Evolutionary conservation across 1,140 invertebrate genomes (phyloP), one percentile per base, ranked within the genome.

Genomic region (Octopus bimaculoides): DNA sequence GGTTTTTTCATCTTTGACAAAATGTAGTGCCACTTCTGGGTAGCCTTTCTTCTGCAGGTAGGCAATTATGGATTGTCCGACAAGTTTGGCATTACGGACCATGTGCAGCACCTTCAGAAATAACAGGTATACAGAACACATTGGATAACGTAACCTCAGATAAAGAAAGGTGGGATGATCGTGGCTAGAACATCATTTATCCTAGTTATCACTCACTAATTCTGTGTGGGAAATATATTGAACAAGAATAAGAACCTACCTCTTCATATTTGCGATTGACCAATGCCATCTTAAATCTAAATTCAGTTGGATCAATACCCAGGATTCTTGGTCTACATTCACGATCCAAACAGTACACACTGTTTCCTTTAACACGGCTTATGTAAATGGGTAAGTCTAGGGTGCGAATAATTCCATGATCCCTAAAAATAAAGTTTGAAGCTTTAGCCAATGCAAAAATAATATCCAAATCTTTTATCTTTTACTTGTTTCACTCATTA

Each of bases 41-140:
- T 99, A 99, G 0, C 98, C 98, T 91, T 99, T 99, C 90, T 99
- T 97, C 90, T 99, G 98, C 71, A 99, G 91, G 89, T 99, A 99
- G 0, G 97, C 96, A 87, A 99, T 99, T 83, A 99, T 99, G 41
- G 97, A 98, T 91, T 99, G 98, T 0, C 98, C 98, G 10, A 99
- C 96, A 1, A 99, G 91, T 87, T 98, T 96, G 17, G 97, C 96
- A 84, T 96, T 98, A 52, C 97, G 93, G 12, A 99, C 98, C 97
- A 99, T 99, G 86, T 98, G 96, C 54, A 99, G 90, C 4, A 99
- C 97, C 89, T 89, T 78, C 4, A 79, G 76, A 81, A 17, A 81
- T 17, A 79, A 66, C 14, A 66, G 9, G 17, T 74, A 20, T 74
- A 74, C 8, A 10, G 20, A 52, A 74, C 26, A 41, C 0, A 41